Evolutionary conservation across 2,888 invertebrate genomes (phyloP).

Genomic region (Metallyticus violacea): DNA sequence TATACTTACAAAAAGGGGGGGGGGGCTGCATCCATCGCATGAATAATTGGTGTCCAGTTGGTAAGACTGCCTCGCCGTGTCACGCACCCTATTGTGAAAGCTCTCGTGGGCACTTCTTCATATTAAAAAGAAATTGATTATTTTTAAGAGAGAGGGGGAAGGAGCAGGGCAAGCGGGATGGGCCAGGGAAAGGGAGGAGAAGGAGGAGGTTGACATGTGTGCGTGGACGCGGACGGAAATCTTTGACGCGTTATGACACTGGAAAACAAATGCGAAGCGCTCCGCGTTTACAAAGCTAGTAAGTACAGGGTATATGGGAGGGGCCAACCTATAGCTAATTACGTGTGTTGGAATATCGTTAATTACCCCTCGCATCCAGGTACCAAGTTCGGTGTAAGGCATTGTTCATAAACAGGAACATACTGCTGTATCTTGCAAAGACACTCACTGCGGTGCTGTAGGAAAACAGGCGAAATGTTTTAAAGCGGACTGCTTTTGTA

Average conservation of each 20-base stretch:
- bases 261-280: background rate
- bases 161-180: background rate
- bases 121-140: slow-evolving; percentile 16
- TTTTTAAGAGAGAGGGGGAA: background rate
- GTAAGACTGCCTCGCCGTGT: background rate
- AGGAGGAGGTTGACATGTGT: background rate
- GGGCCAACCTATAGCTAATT: background rate
- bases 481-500: no score
- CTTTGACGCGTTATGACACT: background rate
- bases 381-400: background rate
- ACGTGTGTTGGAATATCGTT: background rate
- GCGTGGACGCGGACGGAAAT: background rate
- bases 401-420: background rate
- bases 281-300: background rate
- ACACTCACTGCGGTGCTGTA: background rate
- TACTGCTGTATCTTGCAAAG: background rate
- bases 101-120: background rate
- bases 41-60: background rate
- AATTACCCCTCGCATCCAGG: background rate
- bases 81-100: background rate
- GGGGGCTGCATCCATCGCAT: background rate
- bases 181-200: background rate
- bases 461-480: no score
- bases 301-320: background rate
- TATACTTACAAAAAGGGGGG: background rate